A percentile compares a stretch with the other conserved stretches of the same genome.
phyloP scores from a whole-genome alignment of 2,797 vertebrate species.

The Lophotriccus pileatus region DNA sequence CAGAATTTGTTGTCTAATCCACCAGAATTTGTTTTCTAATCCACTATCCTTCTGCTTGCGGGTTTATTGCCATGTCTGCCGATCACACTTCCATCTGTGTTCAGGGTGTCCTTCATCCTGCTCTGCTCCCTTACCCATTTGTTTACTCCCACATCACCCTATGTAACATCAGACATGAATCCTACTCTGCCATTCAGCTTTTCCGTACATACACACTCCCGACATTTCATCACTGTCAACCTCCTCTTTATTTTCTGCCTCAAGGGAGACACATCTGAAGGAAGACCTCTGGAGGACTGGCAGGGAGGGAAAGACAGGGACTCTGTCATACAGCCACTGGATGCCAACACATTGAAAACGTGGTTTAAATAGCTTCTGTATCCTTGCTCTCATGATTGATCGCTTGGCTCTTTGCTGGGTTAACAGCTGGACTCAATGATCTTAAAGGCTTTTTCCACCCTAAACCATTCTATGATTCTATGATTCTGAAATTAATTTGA shows the following conservation, averaged over 20 bases:
- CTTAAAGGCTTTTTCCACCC: not conserved
- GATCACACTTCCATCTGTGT: not conserved
- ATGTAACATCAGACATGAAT: not conserved
- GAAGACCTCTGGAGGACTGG: not conserved
- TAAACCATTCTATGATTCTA: not conserved
- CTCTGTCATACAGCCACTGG: not conserved
- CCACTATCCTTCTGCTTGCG: not conserved
- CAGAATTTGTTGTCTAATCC: not conserved
- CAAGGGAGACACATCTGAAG: not conserved
- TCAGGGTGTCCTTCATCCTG: not conserved
- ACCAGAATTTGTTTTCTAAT: not conserved
- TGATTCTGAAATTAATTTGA: not conserved
- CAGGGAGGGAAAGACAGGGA: not conserved
- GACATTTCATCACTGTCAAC: constrained; percentile 16
- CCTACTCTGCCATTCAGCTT: not conserved
- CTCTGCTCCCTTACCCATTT: constrained; percentile 2
- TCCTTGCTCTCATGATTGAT: not conserved
- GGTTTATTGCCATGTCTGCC: not conserved
- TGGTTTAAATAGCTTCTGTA: constrained; percentile 5
- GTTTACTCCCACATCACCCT: constrained; percentile 7
- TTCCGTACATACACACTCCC: not conserved
- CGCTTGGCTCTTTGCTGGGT: not conserved
- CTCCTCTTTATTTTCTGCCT: not conserved
- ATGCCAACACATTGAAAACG: not conserved
- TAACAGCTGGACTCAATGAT: not conserved